Base-by-base conservation (phyloP, 1,140 invertebrate species). In the Uloborus diversus region DNA sequence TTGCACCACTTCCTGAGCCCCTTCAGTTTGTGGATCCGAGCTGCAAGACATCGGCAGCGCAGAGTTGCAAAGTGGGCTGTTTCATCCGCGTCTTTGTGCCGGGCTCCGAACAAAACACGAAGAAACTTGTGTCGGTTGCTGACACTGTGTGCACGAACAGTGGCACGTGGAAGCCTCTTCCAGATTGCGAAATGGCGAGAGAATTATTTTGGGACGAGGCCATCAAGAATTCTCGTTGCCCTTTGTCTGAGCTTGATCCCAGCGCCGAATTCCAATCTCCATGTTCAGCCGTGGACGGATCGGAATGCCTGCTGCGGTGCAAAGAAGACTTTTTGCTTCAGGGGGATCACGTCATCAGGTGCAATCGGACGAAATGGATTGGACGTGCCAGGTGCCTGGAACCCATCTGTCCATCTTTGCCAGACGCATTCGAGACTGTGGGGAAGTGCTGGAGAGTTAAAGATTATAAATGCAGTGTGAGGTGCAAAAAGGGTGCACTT, bases 11-110 rank as follows among this genome's bases (percentile, higher is more conserved):
- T 28, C 32, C 69, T 0, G 3, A 1, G 4, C 11, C 28, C 2
- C 9, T 59, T 4, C 5, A 27, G 13, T 71, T 71, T 27, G 4
- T 71, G 1, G 28, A 47, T 1, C 9, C 0, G 7, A 20, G 3
- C 1, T 71, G 69, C 33, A 71, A 71, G 14, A 20, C 0, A n/a
- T 71, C 69, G 1, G 33, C 14, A 17, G 11, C 0, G 5, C 14
- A 11, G 0, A 35, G 17, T 20, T 71, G 69, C 56, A 71, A 30
- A 42, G 69, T 71, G n/a, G 69, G 69, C 9, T 71, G 69, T 27
- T n/a, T 9, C 3, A 14, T 71, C 1, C 33, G 42, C 2, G 30
- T 30, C 5, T 56, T 51, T n/a, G 4, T n/a, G 5, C n/a, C 23
- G 9, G 17, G 13, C 2, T 7, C 13, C 28, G n/a, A 20, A 0